Conservation (phyloP, 37 sponge, comb jelly and placozoan genomes). For the Aplysina aerophoba region DNA sequence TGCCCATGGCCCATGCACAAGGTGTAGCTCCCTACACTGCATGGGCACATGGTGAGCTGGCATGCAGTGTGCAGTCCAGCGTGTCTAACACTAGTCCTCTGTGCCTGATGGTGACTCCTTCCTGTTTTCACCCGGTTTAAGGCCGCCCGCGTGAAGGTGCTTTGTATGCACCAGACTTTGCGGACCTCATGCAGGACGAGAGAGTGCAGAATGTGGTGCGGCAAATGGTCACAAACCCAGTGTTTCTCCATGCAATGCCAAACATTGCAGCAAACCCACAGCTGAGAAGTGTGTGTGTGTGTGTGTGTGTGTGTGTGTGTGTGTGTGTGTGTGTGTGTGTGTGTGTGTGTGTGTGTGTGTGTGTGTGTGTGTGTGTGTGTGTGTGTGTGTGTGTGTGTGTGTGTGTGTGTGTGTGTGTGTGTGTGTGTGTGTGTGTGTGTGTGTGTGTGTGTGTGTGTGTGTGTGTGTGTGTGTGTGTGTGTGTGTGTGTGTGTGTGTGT, state of each 20-base stretch:
- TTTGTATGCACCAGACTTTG: slow-evolving; percentile 12
- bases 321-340: neutral
- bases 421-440: too few species aligned
- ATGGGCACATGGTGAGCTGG: too few species aligned
- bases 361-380: neutral
- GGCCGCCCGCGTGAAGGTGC: too few species aligned
- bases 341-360: neutral
- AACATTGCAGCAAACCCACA: neutral
- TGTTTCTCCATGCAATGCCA: neutral
- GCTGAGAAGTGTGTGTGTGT: neutral
- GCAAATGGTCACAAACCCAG: neutral
- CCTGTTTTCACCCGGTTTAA: too few species aligned
- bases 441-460: too few species aligned
- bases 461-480: too few species aligned
- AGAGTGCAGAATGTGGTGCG: neutral
- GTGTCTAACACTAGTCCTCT: too few species aligned
- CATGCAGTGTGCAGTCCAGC: too few species aligned
- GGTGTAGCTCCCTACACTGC: too few species aligned
- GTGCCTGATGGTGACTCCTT: too few species aligned
- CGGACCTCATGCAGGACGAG: slow-evolving; percentile 12
- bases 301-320: neutral
- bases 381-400: neutral
- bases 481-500: too few species aligned
- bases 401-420: neutral
- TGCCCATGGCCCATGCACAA: too few species aligned